These are phyloP conservation scores for Abramis brama DNA, from an alignment of 2,113 vertebrate genomes.

Conservation along the genomic window DNA sequence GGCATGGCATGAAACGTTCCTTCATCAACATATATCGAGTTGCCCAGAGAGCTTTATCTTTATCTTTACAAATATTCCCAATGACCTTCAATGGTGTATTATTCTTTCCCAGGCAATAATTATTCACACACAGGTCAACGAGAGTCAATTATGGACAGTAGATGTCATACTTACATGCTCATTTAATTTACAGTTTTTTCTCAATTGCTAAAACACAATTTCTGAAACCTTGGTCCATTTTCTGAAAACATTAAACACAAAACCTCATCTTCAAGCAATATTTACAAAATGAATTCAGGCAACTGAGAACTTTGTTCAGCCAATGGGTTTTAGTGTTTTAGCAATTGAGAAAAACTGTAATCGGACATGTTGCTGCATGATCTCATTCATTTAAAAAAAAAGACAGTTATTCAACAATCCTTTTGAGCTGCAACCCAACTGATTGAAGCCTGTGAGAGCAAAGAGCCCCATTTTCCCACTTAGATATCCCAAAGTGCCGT, in stretches of 20 bases:
- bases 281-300: too few species aligned
- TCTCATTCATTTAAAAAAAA: background rate
- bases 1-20: conserved; percentile 13
- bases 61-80: conserved; percentile 37
- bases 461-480: conserved; percentile 39
- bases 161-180: conserved; percentile 35
- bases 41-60: conserved; percentile 17
- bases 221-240: too few species aligned
- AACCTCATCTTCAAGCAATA: too few species aligned
- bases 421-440: background rate
- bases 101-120: conserved; percentile 29
- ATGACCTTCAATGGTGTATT: conserved; percentile 20
- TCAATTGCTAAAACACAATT: too few species aligned
- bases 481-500: conserved; percentile 26
- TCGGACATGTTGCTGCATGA: background rate
- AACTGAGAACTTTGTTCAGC: too few species aligned
- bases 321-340: too few species aligned
- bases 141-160: conserved; percentile 25
- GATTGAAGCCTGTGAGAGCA: background rate
- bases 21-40: conserved; percentile 26
- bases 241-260: too few species aligned
- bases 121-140: conserved; percentile 9
- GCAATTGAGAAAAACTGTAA: background rate
- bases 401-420: background rate
- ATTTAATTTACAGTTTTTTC: background rate